Conservation (phyloP, 2,113 vertebrate species). For the Lathamus discolor region DNA sequence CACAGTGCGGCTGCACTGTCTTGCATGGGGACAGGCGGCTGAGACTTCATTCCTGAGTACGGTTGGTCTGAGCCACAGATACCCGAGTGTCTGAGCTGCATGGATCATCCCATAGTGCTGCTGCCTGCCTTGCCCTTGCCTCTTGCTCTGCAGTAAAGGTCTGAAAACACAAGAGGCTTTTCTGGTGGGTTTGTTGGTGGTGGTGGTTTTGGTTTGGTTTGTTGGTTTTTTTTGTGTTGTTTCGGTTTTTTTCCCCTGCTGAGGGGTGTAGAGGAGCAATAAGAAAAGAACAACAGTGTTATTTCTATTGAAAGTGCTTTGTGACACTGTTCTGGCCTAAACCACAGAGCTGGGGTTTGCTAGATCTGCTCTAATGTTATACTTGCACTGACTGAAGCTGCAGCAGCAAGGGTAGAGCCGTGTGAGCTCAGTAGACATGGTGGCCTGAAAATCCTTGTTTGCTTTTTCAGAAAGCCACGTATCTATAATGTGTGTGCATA, state of each 20-base stretch:
- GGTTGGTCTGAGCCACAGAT: background rate
- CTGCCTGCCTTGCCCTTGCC: too few species aligned
- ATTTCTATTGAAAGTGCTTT: background rate
- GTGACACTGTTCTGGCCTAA: background rate
- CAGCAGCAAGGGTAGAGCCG: background rate
- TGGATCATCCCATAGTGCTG: rapidly evolving
- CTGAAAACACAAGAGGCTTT: background rate
- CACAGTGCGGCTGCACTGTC: rapidly evolving
- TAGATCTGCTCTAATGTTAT: background rate
- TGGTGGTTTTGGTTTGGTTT: background rate
- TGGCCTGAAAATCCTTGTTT: background rate
- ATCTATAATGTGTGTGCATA: background rate
- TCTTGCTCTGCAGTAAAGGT: background rate
- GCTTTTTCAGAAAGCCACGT: background rate
- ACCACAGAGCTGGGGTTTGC: background rate
- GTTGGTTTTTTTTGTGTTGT: background rate
- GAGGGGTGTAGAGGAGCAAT: background rate
- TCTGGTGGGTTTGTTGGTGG: background rate
- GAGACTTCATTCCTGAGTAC: background rate
- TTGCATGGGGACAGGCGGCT: background rate
- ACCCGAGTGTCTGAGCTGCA: rapidly evolving
- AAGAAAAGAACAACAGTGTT: background rate
- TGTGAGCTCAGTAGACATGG: background rate
- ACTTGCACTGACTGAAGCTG: background rate
- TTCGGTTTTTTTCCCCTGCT: background rate